Percentiles rank a stretch among this genome's conserved stretches.
These are phyloP conservation scores for Girardinus metallicus DNA, from an alignment of 2,797 vertebrate species.

Conservation along the genomic window DNA sequence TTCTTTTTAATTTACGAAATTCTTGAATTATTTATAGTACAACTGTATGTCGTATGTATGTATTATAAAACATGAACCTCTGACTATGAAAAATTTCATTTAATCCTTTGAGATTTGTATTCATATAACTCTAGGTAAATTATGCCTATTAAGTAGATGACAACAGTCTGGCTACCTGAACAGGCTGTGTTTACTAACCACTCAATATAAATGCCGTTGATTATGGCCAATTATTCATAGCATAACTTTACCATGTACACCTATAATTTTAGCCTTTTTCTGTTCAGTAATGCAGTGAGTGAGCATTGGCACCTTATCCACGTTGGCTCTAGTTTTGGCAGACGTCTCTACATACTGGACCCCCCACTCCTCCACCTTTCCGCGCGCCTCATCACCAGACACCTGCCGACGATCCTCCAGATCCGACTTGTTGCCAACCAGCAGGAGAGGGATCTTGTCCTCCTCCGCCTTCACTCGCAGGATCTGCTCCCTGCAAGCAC, in stretches of 20 bases:
- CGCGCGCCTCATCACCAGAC: slow-evolving; percentile 89
- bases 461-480: slow-evolving; percentile 96
- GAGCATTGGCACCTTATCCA: slow-evolving; percentile 89
- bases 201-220: background rate
- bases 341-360: slow-evolving; percentile 98
- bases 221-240: background rate
- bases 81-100: background rate
- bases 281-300: background rate
- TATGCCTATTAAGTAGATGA: background rate
- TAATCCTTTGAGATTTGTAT: background rate
- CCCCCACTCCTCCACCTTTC: slow-evolving; percentile 93
- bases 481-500: slow-evolving; percentile 90
- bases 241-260: background rate
- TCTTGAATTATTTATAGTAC: background rate
- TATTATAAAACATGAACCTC: background rate
- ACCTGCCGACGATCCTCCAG: slow-evolving; percentile 96
- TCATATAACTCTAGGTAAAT: background rate
- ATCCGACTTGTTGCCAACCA: slow-evolving; percentile 98
- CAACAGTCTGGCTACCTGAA: background rate
- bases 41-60: background rate
- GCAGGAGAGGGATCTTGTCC: slow-evolving; percentile 94
- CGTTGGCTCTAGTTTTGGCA: slow-evolving; percentile 96
- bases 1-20: background rate
- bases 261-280: slow-evolving; percentile 9
- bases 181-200: background rate